phyloP scores from a whole-genome alignment of 2,113 vertebrate genomes.

The Dromas ardeola region DNA sequence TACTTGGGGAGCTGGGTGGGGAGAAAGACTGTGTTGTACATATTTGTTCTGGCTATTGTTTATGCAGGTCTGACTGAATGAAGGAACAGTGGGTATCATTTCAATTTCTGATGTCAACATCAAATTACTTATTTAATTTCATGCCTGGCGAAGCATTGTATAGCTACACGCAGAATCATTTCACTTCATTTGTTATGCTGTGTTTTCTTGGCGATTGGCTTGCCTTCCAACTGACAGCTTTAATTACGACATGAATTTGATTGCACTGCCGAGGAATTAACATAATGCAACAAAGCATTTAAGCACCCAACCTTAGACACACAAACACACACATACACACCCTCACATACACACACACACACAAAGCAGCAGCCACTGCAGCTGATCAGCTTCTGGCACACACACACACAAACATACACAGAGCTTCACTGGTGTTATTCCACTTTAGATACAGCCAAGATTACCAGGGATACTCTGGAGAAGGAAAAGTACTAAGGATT shows the following conservation, averaged over 20 bases:
- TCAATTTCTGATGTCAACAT: constrained; percentile 98
- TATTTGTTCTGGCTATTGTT: constrained; percentile 83
- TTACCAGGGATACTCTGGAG: fast-evolving
- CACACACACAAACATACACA: background rate
- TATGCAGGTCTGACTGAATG: constrained; percentile 82
- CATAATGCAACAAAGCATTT: constrained; percentile 87
- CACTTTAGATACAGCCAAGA: background rate
- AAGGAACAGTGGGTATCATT: constrained; percentile 93
- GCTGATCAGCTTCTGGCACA: constrained; percentile 1
- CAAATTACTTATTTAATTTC: constrained; percentile 99
- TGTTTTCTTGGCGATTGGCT: constrained; percentile 89
- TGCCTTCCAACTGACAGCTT: constrained; percentile 95
- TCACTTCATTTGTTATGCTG: constrained; percentile 93
- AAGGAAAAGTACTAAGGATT: background rate
- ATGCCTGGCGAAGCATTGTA: constrained; percentile 95
- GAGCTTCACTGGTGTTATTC: background rate
- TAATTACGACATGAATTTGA: constrained; percentile 96
- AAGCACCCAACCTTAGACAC: constrained; percentile 74
- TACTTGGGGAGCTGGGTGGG: constrained; percentile 73
- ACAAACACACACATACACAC: constrained; percentile 47
- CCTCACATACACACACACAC: background rate
- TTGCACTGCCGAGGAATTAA: constrained; percentile 87
- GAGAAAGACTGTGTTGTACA: constrained; percentile 72
- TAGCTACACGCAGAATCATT: constrained; percentile 93
- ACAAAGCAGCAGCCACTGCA: constrained; percentile 29